phyloP scores from a whole-genome alignment of 2,888 invertebrate genomes.

The Drosophila testacea region DNA sequence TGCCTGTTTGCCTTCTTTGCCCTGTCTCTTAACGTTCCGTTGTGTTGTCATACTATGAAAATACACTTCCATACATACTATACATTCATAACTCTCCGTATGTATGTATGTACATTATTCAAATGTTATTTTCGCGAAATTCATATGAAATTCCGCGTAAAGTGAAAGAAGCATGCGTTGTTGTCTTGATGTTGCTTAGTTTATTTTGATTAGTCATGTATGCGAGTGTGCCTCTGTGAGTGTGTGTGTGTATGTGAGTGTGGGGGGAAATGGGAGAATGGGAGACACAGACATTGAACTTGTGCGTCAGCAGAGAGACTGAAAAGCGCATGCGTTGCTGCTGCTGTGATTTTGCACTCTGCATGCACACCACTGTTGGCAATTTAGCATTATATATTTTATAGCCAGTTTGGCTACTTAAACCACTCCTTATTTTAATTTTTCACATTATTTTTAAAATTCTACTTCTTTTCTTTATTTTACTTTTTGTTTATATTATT shows the following conservation, averaged over 20 bases:
- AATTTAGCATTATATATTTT: no score
- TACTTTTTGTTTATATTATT: no score
- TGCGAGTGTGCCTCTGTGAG: slow-evolving; percentile 5
- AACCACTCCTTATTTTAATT: no score
- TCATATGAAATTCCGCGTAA: slow-evolving; percentile 57
- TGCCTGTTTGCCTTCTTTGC: slow-evolving; percentile 55
- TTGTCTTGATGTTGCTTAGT: slow-evolving; percentile 37
- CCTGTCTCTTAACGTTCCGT: slow-evolving; percentile 47
- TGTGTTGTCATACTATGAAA: slow-evolving; percentile 72
- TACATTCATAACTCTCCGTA: slow-evolving; percentile 14
- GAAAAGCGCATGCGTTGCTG: slow-evolving; percentile 58
- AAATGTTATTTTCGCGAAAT: slow-evolving; percentile 73
- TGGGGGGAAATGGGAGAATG: background rate
- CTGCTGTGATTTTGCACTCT: slow-evolving; percentile 49
- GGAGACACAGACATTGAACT: slow-evolving; percentile 54
- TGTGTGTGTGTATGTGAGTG: background rate
- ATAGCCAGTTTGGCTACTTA: no score
- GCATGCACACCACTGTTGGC: slow-evolving; percentile 16
- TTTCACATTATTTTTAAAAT: no score
- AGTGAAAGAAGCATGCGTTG: slow-evolving; percentile 63
- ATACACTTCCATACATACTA: slow-evolving; percentile 43
- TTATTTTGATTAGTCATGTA: slow-evolving; percentile 56
- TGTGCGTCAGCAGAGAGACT: slow-evolving; percentile 46
- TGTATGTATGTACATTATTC: slow-evolving; percentile 41
- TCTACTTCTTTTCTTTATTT: no score